Base-by-base conservation (phyloP, 2,113 vertebrate genomes). In the Crotalus helleri region DNA sequence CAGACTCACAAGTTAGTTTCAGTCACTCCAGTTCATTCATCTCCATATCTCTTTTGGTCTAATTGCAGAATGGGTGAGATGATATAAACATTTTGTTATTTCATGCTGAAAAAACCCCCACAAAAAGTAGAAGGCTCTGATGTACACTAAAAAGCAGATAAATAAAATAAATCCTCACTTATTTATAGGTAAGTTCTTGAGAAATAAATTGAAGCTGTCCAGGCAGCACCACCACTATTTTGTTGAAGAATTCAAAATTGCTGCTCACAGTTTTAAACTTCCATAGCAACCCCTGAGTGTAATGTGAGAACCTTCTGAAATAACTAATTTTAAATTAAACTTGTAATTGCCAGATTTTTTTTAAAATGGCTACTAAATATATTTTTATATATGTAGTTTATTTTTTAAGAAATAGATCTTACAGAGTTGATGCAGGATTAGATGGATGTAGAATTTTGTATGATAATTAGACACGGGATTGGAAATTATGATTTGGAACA, bases 281-380 rank as follows among this genome's bases (percentile, higher is more conserved):
- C 44, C 21, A 24, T 94, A 44, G 54, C 92, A 91, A 19, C 8
- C 69, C 88, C 54, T 58, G 54, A 91, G 91, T 17, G 51, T 39
- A 53, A 33, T 89, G 58, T 92, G 93, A 13, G 87, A 53, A 91
- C 61, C 5, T 93, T 94, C 33, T 91, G 12, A 88, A 92, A 88
- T 9, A 33, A 91, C 91, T 90, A 88, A 89, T 19, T 1, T 87
- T 61, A 29, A 94, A 29, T n/a, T 94, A 12, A 94, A 57, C 58
- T 54, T 46, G 54, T 85, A 55, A 4, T n/a, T 85, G 92, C n/a
- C 59, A 69, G 33, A 91, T 5, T 92, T 94, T 92, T 94, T 85
- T 88, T 89, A 81, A 57, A 81, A 81, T 81, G 74, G 33, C 33
- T 39, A 39, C 33, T 81, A 81, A 81, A 21, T 81, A 44, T 81